These are phyloP conservation scores for Phrixothrix hirtus DNA, from an alignment of 2,888 invertebrate species.

Conservation along the genomic window DNA sequence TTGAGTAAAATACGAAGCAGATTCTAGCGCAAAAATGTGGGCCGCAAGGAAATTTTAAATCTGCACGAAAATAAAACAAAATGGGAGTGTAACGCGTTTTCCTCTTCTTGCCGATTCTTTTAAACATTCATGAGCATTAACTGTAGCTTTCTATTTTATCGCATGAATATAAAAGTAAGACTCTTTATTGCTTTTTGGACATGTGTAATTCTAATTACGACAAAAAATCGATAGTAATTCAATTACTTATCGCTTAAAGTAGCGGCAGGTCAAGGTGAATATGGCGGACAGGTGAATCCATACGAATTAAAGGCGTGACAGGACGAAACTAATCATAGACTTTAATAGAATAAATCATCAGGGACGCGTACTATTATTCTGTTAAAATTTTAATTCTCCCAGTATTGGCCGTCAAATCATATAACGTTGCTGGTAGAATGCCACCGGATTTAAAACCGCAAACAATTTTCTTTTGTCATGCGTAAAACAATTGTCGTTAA, in stretches of 20 bases:
- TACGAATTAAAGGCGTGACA: slow-evolving; percentile 30
- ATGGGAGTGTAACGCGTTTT: slow-evolving; percentile 4
- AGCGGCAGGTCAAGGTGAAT: slow-evolving; percentile 26
- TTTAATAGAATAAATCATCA: slow-evolving; percentile 26
- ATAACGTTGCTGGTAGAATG: too few relatives aligned
- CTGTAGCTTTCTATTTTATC: too few relatives aligned
- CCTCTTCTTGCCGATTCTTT: too few relatives aligned
- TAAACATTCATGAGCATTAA: slow-evolving; percentile 24
- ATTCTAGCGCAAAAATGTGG: slow-evolving; percentile 1
- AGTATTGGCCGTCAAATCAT: background rate
- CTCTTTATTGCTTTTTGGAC: too few relatives aligned
- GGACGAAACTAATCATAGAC: slow-evolving; percentile 27
- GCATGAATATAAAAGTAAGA: too few relatives aligned
- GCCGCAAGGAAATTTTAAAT: slow-evolving; percentile 10
- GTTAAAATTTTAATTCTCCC: slow-evolving; percentile 14
- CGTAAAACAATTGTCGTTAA: too few relatives aligned
- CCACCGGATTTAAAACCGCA: too few relatives aligned
- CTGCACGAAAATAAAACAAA: slow-evolving; percentile 16
- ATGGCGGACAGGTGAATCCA: slow-evolving; percentile 27
- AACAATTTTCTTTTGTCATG: too few relatives aligned
- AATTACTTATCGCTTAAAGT: slow-evolving; percentile 23
- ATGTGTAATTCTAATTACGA: background rate
- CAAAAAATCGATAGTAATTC: slow-evolving; percentile 25
- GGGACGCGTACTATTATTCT: slow-evolving; percentile 17
- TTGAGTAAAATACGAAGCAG: slow-evolving; percentile 1